Evolutionary conservation across 2,888 invertebrate genomes (phyloP), one percentile per base, ranked within the genome.

Genomic region (Cremastinae sp.): DNA sequence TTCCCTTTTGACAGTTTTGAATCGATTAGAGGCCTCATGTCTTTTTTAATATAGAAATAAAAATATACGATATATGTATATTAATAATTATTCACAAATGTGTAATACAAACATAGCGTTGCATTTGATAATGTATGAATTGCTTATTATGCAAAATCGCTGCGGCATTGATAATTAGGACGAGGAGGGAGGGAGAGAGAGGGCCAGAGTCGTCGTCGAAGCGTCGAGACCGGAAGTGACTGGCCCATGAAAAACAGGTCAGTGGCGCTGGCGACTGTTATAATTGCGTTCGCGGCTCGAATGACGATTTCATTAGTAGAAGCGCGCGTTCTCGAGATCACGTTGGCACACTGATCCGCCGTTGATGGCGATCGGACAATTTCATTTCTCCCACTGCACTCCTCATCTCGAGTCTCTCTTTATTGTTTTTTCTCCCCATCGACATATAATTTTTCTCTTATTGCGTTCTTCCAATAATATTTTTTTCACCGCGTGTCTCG

Each of bases 311-410:
- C 79, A 83, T 83, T 84, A 82, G 79, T 75, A 74, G 75, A 20
- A 16, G 28, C 38, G 34, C n/a, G 14, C 12, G 16, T 92, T 93
- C 92, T 92, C 90, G n/a, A n/a, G n/a, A n/a, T n/a, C n/a, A n/a
- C n/a, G 92, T 64, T 51, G 64, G 16, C 69, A 61, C 47, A 61
- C 38, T 58, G 58, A 59, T 61, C 54, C 43, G 36, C 56, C 45
- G 38, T 61, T 49, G 76, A 69, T 70, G 59, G 61, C 41, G 73
- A 75, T 69, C 54, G 47, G 69, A 73, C 65, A 47, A 65, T 59
- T 59, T 66, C 41, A 22, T 66, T 45, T 36, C 28, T 16, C 16
- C 34, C 12, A 28, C 10, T 47, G n/a, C n/a, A n/a, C n/a, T 47
- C 18, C 10, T 36, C 10, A 2, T 22, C 20, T 45, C 47, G 14